Conservation (phyloP, 2,888 invertebrate species). For the Euclidia mi region DNA sequence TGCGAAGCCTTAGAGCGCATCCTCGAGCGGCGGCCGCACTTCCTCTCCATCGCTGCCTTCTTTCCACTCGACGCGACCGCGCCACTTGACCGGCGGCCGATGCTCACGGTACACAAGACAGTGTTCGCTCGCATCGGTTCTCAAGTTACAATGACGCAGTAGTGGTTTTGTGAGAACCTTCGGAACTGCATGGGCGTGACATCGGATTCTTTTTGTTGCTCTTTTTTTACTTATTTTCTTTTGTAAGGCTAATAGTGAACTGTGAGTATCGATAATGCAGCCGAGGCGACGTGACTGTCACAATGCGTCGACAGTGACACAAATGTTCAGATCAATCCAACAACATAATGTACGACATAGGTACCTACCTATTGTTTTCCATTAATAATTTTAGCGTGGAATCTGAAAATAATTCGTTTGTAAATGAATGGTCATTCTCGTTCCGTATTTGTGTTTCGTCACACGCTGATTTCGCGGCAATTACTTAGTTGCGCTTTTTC, state of each 20-base stretch:
- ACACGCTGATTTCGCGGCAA: constrained; percentile 54
- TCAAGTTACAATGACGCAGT: constrained; percentile 75
- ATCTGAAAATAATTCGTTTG: constrained; percentile 43
- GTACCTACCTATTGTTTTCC: constrained; percentile 49
- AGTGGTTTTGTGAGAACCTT: constrained; percentile 85
- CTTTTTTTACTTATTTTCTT: constrained; percentile 69
- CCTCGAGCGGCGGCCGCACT: constrained; percentile 54
- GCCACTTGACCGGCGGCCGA: constrained; percentile 51
- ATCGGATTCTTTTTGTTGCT: constrained; percentile 81
- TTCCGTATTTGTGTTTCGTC: constrained; percentile 53
- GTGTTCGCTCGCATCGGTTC: constrained; percentile 67
- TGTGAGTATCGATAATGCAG: constrained; percentile 77
- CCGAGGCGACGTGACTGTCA: constrained; percentile 82
- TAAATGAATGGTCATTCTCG: constrained; percentile 36
- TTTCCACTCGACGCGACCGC: constrained; percentile 36
- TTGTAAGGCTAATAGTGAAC: constrained; percentile 79
- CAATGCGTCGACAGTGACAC: constrained; percentile 75
- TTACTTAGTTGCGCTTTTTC: constrained; percentile 61
- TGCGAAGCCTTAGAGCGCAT: constrained; percentile 79
- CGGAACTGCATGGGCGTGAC: constrained; percentile 88
- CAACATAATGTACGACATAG: constrained; percentile 10
- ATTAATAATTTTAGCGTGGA: constrained; percentile 43
- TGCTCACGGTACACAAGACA: constrained; percentile 62
- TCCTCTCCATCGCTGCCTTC: constrained; percentile 64
- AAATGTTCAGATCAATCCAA: constrained; percentile 39